Evolutionary conservation across 1,140 invertebrate genomes (phyloP), one percentile per base, ranked within the genome.

Genomic region (Brachionus rotundiformis): DNA sequence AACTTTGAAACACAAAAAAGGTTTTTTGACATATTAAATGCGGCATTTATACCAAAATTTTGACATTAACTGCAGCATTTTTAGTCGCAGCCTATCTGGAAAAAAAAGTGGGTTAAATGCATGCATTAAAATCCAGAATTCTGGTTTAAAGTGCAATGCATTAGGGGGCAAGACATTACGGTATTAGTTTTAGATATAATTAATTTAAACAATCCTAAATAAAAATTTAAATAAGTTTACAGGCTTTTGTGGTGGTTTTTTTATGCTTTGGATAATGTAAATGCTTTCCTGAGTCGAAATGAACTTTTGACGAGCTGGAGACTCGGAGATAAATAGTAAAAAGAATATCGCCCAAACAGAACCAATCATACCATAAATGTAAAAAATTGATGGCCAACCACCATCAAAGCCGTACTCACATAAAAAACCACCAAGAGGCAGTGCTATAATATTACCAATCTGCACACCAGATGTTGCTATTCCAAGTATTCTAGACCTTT

Each of bases 271-370:
- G 7, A 83, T 27, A 33, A 98, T 94, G 85, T 92, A 94, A 16
- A 93, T 92, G 65, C 91, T 88, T 87, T 98, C 96, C 41, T 92
- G 91, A 0, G 90, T 87, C 0, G 91, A 91, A 83, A 98, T 98
- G 65, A 93, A 89, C 1, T 94, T 94, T 90, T 98, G 95, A 77
- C 92, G 88, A 0, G 91, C 91, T 0, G 95, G 95, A 0, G 92
- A 92, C 85, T 97, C 94, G 85, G 92, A 95, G 4, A 95, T 91
- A 16, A 96, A 88, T 0, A 92, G 86, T 86, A 94, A 92, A 95
- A 95, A 97, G 0, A 91, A 85, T 3, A 93, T 84, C 19, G 93
- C 93, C 95, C 95, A 97, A 39, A 93, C 83, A 31, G 94, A 84
- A 2, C 93, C 93, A 75, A 94, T 88, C 6, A 16, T 4, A 13